phyloP scores from a whole-genome alignment of 2,888 invertebrate genomes.

The Macrostomum cliftonense region DNA sequence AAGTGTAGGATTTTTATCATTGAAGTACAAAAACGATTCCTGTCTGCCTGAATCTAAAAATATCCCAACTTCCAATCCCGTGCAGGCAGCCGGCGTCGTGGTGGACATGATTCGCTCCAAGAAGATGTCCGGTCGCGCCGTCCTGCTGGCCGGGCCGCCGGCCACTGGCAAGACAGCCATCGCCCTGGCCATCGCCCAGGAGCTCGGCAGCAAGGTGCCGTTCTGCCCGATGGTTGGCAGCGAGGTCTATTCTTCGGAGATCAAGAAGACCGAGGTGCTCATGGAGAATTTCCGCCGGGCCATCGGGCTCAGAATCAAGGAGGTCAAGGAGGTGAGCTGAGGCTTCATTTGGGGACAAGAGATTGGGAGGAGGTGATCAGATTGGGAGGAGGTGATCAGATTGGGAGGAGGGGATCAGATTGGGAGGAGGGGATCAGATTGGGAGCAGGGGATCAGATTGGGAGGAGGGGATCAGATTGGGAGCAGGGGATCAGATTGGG shows the following conservation, averaged over 20 bases:
- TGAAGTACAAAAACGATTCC: too few species aligned
- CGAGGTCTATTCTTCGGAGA: slow-evolving; percentile 83
- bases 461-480: too few species aligned
- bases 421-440: too few species aligned
- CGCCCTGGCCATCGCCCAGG: slow-evolving; percentile 89
- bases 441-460: too few species aligned
- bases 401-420: too few species aligned
- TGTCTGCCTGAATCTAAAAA: too few species aligned
- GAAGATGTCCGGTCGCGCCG: slow-evolving; percentile 89
- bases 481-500: too few species aligned
- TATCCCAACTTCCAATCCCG: too few species aligned
- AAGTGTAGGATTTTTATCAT: too few species aligned
- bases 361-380: too few species aligned
- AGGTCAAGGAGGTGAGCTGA: slow-evolving; percentile 60
- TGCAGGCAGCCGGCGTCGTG: slow-evolving; percentile 77
- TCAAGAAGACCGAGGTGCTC: slow-evolving; percentile 94
- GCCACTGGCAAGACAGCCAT: slow-evolving; percentile 95
- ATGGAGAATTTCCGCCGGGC: slow-evolving; percentile 97
- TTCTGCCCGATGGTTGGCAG: slow-evolving; percentile 50
- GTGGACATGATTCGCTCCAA: slow-evolving; percentile 87
- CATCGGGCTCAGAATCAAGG: slow-evolving; percentile 50
- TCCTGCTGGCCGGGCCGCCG: slow-evolving; percentile 80
- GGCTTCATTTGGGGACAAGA: too few species aligned
- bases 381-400: too few species aligned
- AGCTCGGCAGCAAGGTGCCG: slow-evolving; percentile 70